A percentile compares a stretch with the other conserved stretches of the same genome.
phyloP scores from a whole-genome alignment of 2,888 invertebrate genomes.

The Apocheima hispidaria region DNA sequence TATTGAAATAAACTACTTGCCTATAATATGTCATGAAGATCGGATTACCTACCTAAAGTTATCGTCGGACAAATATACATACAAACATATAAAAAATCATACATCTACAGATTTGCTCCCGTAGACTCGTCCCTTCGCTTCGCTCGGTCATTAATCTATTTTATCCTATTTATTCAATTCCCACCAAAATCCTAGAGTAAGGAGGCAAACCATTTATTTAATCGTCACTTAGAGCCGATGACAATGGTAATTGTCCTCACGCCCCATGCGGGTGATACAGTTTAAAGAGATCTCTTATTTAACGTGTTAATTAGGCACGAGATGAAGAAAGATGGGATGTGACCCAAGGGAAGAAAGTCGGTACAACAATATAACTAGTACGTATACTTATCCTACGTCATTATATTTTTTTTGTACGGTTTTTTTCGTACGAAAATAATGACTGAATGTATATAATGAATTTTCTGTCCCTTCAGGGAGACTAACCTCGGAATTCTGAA shows the following conservation, averaged over 20 bases:
- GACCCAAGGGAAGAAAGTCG: conserved; percentile 15
- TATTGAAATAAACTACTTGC: too few species aligned
- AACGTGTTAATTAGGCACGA: conserved; percentile 41
- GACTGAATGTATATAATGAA: too few species aligned
- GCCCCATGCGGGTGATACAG: conserved; percentile 66
- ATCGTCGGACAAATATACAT: too few species aligned
- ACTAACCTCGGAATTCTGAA: too few species aligned
- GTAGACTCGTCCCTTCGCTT: too few species aligned
- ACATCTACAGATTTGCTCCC: too few species aligned
- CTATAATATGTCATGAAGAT: too few species aligned
- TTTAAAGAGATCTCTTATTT: conserved; percentile 39
- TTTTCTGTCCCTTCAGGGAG: too few species aligned
- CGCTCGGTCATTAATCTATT: conserved; percentile 16
- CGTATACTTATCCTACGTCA: neutral
- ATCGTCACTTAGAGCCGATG: conserved; percentile 64
- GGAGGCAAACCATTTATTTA: conserved; percentile 43
- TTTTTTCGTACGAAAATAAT: too few species aligned
- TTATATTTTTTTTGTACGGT: too few species aligned
- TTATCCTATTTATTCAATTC: conserved; percentile 51
- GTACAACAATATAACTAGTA: neutral
- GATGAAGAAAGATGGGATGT: conserved; percentile 43
- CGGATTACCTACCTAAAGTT: too few species aligned
- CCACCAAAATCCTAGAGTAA: conserved; percentile 49
- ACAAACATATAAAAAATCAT: too few species aligned
- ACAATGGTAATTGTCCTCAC: conserved; percentile 67